phyloP scores from a whole-genome alignment of 2,113 vertebrate species.

The Eretmochelys imbricata region DNA sequence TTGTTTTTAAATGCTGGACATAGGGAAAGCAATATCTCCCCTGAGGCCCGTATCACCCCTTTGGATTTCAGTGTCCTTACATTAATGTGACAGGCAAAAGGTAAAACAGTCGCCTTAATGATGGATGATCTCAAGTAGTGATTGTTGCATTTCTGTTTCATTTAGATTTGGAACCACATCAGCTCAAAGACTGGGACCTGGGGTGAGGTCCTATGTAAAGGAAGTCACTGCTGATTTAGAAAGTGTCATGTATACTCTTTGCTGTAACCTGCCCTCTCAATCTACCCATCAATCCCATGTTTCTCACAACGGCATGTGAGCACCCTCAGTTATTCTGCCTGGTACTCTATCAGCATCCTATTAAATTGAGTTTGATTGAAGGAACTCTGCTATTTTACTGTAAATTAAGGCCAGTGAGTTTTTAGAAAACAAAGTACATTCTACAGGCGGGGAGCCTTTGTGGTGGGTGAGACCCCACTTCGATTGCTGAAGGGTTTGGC shows the following conservation, averaged over 20 bases:
- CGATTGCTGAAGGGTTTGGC: neutral
- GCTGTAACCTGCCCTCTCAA: neutral
- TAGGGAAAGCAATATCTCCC: neutral
- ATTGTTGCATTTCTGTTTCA: neutral
- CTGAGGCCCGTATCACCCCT: neutral
- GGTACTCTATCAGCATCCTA: neutral
- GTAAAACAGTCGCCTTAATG: neutral
- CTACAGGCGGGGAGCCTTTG: neutral
- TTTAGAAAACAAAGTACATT: neutral
- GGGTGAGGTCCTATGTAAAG: neutral
- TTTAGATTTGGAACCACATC: neutral
- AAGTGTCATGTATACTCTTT: neutral
- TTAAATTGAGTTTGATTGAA: neutral
- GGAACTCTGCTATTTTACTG: neutral
- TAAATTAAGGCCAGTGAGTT: neutral
- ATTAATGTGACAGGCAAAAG: neutral
- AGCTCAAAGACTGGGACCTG: neutral
- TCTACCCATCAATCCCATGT: neutral
- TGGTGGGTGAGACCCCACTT: neutral
- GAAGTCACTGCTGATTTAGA: neutral
- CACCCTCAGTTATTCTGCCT: neutral
- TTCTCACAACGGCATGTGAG: fast-evolving
- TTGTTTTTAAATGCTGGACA: neutral
- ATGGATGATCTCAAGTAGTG: neutral
- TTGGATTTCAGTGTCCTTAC: neutral